Evolutionary conservation across 2,113 vertebrate genomes (phyloP), one percentile per base, ranked within the genome.

Genomic region (Chloropsis cyanopogon): DNA sequence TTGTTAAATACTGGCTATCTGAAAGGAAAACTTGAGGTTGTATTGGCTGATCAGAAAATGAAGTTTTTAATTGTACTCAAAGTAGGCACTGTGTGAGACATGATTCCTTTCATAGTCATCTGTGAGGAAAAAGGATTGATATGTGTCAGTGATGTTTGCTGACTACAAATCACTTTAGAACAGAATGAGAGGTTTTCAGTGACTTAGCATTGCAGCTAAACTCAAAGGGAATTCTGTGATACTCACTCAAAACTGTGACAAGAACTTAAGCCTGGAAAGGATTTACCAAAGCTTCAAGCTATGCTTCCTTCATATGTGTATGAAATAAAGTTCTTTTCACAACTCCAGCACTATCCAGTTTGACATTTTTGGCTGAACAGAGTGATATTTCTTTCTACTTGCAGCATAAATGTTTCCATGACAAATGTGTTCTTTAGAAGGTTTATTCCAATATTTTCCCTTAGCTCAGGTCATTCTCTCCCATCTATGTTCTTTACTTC

Each of bases 251-350:
- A 93, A 88, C 10, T 1, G 0, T 53, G 33, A 53, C 14, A 66
- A 90, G 60, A 87, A 68, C 12, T 33, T 69, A 53, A 90, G 29
- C 33, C 19, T 65, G n/a, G 18, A 77, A 69, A 22, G 14, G 46
- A 37, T 57, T 66, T 91, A 47, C 14, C 42, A 72, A 87, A 72
- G 41, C 73, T 82, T 83, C 60, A 72, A 42, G 65, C 24, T 59
- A 22, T 0, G 1, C 4, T 6, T 85, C 10, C 25, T 70, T 78
- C n/a, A 16, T 12, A 23, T 37, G 31, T 2, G 0, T 70, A 33
- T 29, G 20, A 77, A 72, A 57, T 42, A 35, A 6, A 37, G 11
- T 18, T 9, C 22, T 71, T 82, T 91, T 37, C 57, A 87, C 37
- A 64, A 64, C 28, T 93, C 28, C 49, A 41, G 3, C 23, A 42